These are phyloP conservation scores for Myzus persicae DNA, from an alignment of 1,140 invertebrate genomes.

Conservation along the genomic window DNA sequence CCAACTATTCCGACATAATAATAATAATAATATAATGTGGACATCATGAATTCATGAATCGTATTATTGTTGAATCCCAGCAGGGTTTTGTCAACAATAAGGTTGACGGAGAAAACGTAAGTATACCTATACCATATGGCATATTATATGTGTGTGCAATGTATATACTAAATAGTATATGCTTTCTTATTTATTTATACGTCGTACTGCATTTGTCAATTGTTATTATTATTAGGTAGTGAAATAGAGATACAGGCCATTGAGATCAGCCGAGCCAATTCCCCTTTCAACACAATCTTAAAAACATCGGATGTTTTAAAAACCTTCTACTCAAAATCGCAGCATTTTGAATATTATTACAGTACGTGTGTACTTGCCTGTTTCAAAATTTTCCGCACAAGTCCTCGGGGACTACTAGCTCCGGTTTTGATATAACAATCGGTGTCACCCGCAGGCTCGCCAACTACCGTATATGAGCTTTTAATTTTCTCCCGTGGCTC, in stretches of 20 bases:
- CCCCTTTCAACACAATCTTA: not conserved
- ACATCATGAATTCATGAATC: not conserved
- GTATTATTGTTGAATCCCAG: not conserved
- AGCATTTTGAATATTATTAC: not conserved
- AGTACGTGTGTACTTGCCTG: not conserved
- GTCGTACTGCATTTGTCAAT: not conserved
- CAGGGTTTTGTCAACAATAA: not conserved
- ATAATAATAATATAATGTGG: not conserved
- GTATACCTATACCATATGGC: not conserved
- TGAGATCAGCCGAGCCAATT: not conserved
- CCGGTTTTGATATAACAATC: not conserved
- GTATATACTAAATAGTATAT: not conserved
- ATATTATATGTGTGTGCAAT: not conserved
- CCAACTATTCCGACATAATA: not conserved
- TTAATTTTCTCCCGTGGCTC: not conserved
- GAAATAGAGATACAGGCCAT: not conserved
- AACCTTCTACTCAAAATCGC: not conserved
- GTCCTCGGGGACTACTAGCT: not conserved
- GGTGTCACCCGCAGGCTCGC: not conserved
- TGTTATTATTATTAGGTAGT: not conserved
- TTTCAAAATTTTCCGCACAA: not conserved
- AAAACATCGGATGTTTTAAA: not conserved
- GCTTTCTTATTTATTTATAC: not conserved
- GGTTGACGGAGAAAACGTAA: not conserved
- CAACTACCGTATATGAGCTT: not conserved